Evolutionary conservation across 2,888 invertebrate species (phyloP), one percentile per base, ranked within the genome.

Genomic region (Dynastes tityus): DNA sequence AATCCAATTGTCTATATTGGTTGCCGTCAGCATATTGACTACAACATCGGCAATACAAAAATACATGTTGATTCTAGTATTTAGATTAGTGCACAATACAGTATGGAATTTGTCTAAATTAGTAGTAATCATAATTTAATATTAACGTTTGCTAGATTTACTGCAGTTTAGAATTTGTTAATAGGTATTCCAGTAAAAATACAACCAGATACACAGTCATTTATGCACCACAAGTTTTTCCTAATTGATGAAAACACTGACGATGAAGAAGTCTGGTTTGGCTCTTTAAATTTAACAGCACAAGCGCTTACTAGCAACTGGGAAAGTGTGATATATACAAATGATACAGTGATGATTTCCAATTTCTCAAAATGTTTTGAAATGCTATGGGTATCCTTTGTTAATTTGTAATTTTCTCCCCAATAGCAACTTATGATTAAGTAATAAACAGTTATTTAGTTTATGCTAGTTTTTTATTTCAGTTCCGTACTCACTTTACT

Each of bases 141-240:
- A 40, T 40, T 6, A 45, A 45, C 8, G 45, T 45, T 2, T 45
- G 1, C 11, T 11, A 45, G 0, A 45, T 45, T 45, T 37, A 37
- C 5, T 37, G 5, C 32, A 37, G 32, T 5, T 53, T 53, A 5
- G 2, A 27, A 58, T 58, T 6, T 53, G 16, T 58, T 58, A 22
- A 61, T 27, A 74, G 92, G 91, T 22, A 89, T 93, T 77, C 88
- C 89, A 71, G 89, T 92, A 0, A 89, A 91, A 80, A 90, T 81
- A 11, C 85, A 84, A 74, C 58, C 74, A 5, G 65, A 79, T 49
- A 27, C 89, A 86, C 90, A 90, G 73, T 79, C 89, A 67, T 82
- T 94, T 76, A 95, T 96, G 95, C 96, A 96, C 84, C 95, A 96
- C 86, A 96, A 96, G 78, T 87, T 84, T 80, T 85, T 86, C 80